Base-by-base conservation (phyloP, 2,888 invertebrate genomes). In the Perdita meconis region DNA sequence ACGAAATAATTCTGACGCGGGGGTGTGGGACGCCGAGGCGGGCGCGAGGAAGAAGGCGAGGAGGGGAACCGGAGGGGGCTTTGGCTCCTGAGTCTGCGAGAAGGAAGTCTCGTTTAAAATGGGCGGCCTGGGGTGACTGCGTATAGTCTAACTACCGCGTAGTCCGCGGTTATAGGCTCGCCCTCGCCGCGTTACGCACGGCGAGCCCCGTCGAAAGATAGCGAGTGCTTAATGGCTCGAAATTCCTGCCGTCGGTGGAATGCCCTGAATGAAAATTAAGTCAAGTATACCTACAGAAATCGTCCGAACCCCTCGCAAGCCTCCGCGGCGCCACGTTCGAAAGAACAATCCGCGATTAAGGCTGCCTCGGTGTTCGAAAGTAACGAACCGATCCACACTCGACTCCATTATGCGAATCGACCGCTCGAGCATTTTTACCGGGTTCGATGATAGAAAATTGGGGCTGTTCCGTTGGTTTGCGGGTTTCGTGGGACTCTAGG, bases 1-100 rank as follows among this genome's bases (percentile, higher is more conserved):
- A 91, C 92, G 90, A 89, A 92, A 92, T 92, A 91, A 92, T 92
- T 92, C 90, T 91, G 91, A 90, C 89, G 80, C 86, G 84, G 72
- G 64, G 70, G 66, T 38, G 47, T 36, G 64, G 40, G 40, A 36
- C 8, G 61, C 19, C 2, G 36, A 30, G 24, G 53, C 6, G 12
- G 34, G 55, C 30, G 53, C 6, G 12, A 34, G 55, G 57, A 30
- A 50, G 65, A 57, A 16, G 19, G 51, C 42, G 50, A 19, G 63
- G 51, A 44, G 44, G 44, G 55, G 19, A 59, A 53, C 50, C 38
- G 51, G 38, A 65, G 50, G 59, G 22, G 59, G 22, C 60, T 55
- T 70, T 66, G 75, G 65, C 47, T 69, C 61, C 70, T 63, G 81
- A 70, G 67, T 55, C 77, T 59, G 77, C 70, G 66, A 66, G 82